phyloP scores from a whole-genome alignment of 2,888 invertebrate genomes.

The Horisme vitalbata region DNA sequence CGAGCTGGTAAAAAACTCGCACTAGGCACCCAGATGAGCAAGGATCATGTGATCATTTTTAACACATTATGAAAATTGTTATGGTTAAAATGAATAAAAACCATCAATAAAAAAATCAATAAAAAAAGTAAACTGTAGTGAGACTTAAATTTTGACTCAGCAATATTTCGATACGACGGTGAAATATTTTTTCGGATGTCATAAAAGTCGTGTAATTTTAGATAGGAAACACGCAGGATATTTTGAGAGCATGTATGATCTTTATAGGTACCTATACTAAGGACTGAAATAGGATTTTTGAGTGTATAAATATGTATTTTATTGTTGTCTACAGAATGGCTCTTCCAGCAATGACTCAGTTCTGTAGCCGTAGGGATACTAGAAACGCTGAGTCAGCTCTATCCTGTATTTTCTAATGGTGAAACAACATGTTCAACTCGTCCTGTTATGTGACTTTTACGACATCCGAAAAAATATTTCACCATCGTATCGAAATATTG shows the following conservation, averaged over 20 bases:
- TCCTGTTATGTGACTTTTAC: conserved; percentile 41
- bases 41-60: no score
- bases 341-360: conserved; percentile 33
- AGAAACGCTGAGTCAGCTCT: conserved; percentile 55
- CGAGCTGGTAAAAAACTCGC: no score
- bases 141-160: no score
- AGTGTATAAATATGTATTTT: background rate
- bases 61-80: no score
- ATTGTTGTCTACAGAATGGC: no score
- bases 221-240: no score
- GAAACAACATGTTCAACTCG: conserved; percentile 48
- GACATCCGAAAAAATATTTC: conserved; percentile 23
- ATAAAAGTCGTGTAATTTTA: conserved; percentile 44
- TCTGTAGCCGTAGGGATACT: conserved; percentile 36
- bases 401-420: conserved; percentile 51
- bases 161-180: conserved; percentile 15
- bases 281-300: background rate
- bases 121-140: no score
- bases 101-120: no score
- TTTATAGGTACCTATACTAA: no score
- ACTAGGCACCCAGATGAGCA: no score
- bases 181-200: conserved; percentile 23
- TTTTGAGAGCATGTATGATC: no score
- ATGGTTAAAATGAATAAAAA: no score
- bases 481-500: conserved; percentile 15